Evolutionary conservation across 53 echinoderm and acorn worm genomes (phyloP), one percentile per base, ranked within the genome.

Genomic region (Temnopleurus reevesii): DNA sequence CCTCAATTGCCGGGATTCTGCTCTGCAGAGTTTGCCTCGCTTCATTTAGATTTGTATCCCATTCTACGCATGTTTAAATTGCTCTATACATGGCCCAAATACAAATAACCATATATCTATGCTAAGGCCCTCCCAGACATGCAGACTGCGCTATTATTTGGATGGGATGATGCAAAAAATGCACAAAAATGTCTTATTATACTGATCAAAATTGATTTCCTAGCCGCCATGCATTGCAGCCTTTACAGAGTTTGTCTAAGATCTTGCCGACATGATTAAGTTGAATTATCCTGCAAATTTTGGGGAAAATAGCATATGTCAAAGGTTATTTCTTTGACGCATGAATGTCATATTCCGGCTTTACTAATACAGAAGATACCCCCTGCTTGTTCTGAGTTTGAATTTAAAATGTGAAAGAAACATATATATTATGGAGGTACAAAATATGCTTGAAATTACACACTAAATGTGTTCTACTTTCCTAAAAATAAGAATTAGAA

Each of bases 1-100:
- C 49, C 49, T 79, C 49, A 71, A 71, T 79, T 79, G 79, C 79
- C 79, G 45, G 79, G 79, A 79, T 79, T 47, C 79, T 29, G 27
- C 49, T 71, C 4, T 46, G 49, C 79, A 79, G 46, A 28, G 28
- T 47, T 19, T 55, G 83, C 55, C 83, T 83, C 83, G 83, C 54
- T 55, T 83, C 83, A 83, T 83, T 83, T 83, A 83, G 30, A 36
- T 21, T 30, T 55, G 3, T 33, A 51, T 47, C 55, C 55, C 83
- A 36, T 83, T 54, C 83, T 21, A 10, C 51, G 55, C 51, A 51
- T 15, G 46, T 47, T 17, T 29, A 79, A 47, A 79, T 79, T 79
- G 49, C 79, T 30, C 25, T 49, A 79, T 46, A 47, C 46, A 28
- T 71, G 19, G 34, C 49, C 24, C 47, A 79, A 17, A 29, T 25